Evolutionary conservation across 2,113 vertebrate genomes (phyloP), one percentile per base, ranked within the genome.

Genomic region (Malurus alboscapulatus): DNA sequence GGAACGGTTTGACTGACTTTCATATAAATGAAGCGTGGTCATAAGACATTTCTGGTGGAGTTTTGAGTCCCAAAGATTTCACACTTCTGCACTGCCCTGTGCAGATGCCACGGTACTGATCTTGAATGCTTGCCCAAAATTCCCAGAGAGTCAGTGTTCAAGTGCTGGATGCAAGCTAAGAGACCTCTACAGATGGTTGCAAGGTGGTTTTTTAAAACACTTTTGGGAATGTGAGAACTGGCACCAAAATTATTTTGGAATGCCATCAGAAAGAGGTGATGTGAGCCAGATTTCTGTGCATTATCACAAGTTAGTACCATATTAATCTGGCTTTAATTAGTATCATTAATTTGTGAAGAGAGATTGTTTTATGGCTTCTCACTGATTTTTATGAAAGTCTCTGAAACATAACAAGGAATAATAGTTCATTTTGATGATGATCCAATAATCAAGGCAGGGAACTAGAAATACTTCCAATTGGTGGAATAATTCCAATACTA

Each of bases 201-300:
- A 93, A 94, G 88, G 96, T 90, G 95, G 38, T 67, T 96, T 89
- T 92, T 88, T 59, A 92, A 96, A 89, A 65, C 72, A 18, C 42
- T 86, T 94, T 44, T 16, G 88, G 85, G 88, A 94, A 94, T 34
- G 76, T 77, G 85, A 71, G 93, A 93, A 72, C 72, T 94, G 88
- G 90, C 96, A 95, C 32, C 47, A 54, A 80, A 86, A 58, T 83
- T 91, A 40, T 95, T 93, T 92, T 88, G 93, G 88, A 92, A 96
- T 80, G 67, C 72, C 1, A 0, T 73, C 65, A 73, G 82, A 80
- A 90, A 32, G 71, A 88, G 40, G 76, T 88, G 92, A 93, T 88
- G 16, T 40, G 25, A 63, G 86, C 6, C 96, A 96, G 90, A 66
- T 88, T 94, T 93, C 53, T 57, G 13, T 71, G n/a, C 27, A 10